Percentiles rank a stretch among this genome's conserved stretches.
These are phyloP conservation scores for Pinna nobilis DNA, from an alignment of 1,140 invertebrate species.

Conservation along the genomic window DNA sequence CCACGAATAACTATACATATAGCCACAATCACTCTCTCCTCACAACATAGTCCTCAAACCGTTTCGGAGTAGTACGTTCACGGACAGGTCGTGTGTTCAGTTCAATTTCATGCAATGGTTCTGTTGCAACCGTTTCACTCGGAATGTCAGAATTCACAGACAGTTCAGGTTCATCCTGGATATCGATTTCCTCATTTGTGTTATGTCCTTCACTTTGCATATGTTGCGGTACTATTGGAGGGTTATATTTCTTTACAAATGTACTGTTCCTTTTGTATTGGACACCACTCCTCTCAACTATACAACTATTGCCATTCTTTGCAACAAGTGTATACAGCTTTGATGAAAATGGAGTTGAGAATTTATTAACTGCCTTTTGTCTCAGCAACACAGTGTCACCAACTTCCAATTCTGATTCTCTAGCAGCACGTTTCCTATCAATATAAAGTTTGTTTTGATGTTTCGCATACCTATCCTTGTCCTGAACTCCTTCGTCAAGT, in stretches of 20 bases:
- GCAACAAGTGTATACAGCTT: constrained; percentile 34
- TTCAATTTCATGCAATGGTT: too few relatives aligned
- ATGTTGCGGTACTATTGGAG: too few relatives aligned
- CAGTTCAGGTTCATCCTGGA: background rate
- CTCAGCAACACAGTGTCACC: constrained; percentile 38
- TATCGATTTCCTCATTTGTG: background rate
- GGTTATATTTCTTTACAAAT: constrained; percentile 32
- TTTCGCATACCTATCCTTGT: constrained; percentile 19
- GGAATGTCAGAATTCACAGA: background rate
- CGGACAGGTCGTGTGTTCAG: background rate
- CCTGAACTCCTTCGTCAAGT: background rate
- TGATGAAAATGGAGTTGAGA: constrained; percentile 26
- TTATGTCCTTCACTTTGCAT: too few relatives aligned
- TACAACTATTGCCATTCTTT: constrained; percentile 32
- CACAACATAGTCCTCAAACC: constrained; percentile 10
- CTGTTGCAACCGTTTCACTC: background rate
- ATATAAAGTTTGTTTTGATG: constrained; percentile 34
- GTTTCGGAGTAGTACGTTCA: background rate
- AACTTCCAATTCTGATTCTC: background rate
- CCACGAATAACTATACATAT: too few relatives aligned
- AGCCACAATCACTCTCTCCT: too few relatives aligned
- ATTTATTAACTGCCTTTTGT: constrained; percentile 30
- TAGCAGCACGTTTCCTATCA: constrained; percentile 32
- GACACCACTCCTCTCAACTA: constrained; percentile 32
- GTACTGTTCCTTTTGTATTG: constrained; percentile 32